phyloP scores from a whole-genome alignment of 2,113 vertebrate genomes.

The Seriola quinqueradiata region DNA sequence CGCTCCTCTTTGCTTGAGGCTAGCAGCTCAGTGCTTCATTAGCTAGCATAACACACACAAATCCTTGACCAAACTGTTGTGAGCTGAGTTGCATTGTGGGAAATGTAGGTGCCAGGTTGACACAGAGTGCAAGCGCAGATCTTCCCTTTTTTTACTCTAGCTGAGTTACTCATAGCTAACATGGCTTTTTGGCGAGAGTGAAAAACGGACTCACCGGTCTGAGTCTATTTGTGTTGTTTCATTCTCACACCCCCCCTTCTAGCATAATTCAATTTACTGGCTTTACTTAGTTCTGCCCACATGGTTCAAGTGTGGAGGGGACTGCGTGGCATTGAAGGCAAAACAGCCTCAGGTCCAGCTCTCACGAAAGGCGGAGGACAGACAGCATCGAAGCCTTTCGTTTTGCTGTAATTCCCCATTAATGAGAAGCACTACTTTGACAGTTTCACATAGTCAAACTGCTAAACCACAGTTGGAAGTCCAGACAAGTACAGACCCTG shows the following conservation, averaged over 20 bases:
- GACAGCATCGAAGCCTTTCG: constrained; percentile 18
- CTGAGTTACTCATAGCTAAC: not conserved
- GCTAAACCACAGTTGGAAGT: constrained; percentile 32
- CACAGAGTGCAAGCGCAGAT: not conserved
- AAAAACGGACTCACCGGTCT: constrained; percentile 6
- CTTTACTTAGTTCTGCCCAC: constrained; percentile 58
- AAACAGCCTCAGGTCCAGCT: constrained; percentile 50
- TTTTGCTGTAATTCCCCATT: constrained; percentile 50
- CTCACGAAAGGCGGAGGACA: constrained; percentile 29
- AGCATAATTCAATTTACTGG: constrained; percentile 64
- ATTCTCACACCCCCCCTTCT: constrained; percentile 30
- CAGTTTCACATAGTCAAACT: constrained; percentile 23
- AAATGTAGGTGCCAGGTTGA: not conserved
- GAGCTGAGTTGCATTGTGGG: not conserved
- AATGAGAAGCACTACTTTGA: constrained; percentile 49
- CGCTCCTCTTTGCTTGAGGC: not conserved
- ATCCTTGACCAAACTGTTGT: not conserved
- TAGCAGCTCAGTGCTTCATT: not conserved
- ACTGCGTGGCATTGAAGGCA: constrained; percentile 49
- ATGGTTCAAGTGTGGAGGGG: constrained; percentile 38
- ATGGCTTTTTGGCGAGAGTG: not conserved
- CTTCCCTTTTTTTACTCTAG: not conserved
- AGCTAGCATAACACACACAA: not conserved
- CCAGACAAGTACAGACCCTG: constrained; percentile 29
- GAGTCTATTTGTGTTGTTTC: constrained; percentile 9